A percentile compares a stretch with the other conserved stretches of the same genome.
phyloP scores from a whole-genome alignment of 2,797 vertebrate genomes.

The Scyliorhinus canicula region DNA sequence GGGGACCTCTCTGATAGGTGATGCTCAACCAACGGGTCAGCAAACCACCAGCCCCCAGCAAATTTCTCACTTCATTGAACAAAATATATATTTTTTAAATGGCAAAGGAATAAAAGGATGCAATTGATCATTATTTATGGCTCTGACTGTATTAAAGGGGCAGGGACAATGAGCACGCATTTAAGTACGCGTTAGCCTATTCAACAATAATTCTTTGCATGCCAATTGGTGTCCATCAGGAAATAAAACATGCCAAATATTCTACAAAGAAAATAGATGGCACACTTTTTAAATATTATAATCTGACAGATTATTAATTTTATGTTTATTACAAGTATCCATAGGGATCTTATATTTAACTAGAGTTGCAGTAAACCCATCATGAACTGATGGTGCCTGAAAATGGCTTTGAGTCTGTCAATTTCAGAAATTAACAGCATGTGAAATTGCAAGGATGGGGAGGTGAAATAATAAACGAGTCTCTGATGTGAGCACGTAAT shows the following conservation, averaged over 20 bases:
- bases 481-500: not conserved
- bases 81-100: not conserved
- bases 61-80: not conserved
- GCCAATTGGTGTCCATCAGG: not conserved
- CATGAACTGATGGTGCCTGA: conserved; percentile 6
- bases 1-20: not conserved
- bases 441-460: conserved; percentile 30
- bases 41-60: not conserved
- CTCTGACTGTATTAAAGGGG: not conserved
- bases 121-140: not conserved
- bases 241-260: conserved; percentile 15
- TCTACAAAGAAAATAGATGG: conserved; percentile 7
- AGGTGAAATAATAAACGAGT: conserved; percentile 18
- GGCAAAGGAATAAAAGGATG: not conserved
- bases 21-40: not conserved
- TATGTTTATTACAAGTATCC: conserved; percentile 31
- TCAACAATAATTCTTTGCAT: not conserved
- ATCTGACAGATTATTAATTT: conserved; percentile 26
- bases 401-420: conserved; percentile 11
- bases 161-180: not conserved
- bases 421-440: conserved; percentile 33
- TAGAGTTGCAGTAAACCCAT: not conserved
- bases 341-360: conserved; percentile 5
- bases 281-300: conserved; percentile 14
- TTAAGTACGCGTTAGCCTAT: not conserved